Base-by-base conservation (phyloP, 2,888 invertebrate genomes). In the Platycheirus rosarum region DNA sequence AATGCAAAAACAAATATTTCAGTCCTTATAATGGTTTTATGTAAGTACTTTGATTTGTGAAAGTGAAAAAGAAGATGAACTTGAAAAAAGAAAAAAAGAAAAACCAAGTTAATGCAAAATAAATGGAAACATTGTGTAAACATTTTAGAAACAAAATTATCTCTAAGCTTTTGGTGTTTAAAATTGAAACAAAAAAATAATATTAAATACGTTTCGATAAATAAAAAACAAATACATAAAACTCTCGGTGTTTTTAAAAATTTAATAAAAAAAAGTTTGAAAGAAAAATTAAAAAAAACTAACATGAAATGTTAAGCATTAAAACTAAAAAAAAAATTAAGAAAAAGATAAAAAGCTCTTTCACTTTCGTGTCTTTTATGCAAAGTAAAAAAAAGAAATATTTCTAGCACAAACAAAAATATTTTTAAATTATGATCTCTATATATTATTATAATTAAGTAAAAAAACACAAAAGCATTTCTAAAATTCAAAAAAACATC, bases 151-250 rank as follows among this genome's bases (percentile, higher is more conserved):
- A 84, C 78, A 82, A 85, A 70, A 84, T 87, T 89, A 89, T 89
- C 89, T 88, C 88, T 90, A 90, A 89, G 90, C 90, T 90, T 90
- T 90, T 86, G 90, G 89, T 90, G 90, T 90, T 89, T 89, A 88
- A 87, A 87, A 87, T 86, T 74, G 84, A 85, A 85, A 82, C 84
- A 80, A 84, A 84, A 74, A 85, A 68, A 80, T 84, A 86, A 79
- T 73, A 85, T 85, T 85, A 85, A 80, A 57, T 65, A 68, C 14
- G 60, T 79, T 74, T 74, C 57, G 74, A 73, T 74, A 66, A 65
- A 65, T 37, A 42, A 66, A 57, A 32, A 29, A n/a, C n/a, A n/a
- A 53, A 44, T 53, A 65, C 32, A 65, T 65, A 68, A 51, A 62
- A 79, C 57, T 84, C 84, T 84, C 69, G 84, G 80, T 84, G 84